These are phyloP conservation scores for Porites lutea DNA, from an alignment of 64 coral and sea anemone species.

Conservation along the genomic window DNA sequence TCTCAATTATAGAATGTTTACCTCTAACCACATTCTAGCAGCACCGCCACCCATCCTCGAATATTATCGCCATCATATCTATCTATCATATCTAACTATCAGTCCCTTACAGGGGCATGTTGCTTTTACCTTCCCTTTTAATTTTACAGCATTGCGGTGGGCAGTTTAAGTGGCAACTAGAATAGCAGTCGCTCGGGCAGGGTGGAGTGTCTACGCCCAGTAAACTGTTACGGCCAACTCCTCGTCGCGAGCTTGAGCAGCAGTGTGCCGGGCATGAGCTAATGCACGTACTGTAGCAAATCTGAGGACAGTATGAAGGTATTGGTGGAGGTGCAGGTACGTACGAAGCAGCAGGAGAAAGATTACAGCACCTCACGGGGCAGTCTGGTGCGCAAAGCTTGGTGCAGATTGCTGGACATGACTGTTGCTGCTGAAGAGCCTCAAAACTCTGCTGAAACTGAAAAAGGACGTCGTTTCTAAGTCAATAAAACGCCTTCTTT, in stretches of 20 bases:
- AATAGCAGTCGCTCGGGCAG: conserved; percentile 47
- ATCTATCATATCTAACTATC: too few species aligned
- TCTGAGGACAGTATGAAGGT: conserved; percentile 39
- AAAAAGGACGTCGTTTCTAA: neutral
- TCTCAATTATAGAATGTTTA: too few species aligned
- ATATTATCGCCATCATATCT: too few species aligned
- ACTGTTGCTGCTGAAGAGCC: neutral
- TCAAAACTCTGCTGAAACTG: neutral
- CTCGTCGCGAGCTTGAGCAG: neutral
- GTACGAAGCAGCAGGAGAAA: neutral
- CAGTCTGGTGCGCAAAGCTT: conserved; percentile 57
- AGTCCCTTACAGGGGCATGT: neutral
- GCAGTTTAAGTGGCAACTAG: conserved; percentile 10
- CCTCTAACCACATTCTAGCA: too few species aligned
- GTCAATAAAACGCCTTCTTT: neutral
- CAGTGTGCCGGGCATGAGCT: conserved; percentile 54
- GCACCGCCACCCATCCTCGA: too few species aligned
- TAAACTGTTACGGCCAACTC: neutral
- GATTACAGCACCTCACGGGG: conserved; percentile 53
- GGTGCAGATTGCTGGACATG: conserved; percentile 55
- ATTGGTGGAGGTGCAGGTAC: conserved; percentile 17
- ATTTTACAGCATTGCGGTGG: conserved; percentile 17
- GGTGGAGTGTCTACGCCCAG: neutral
- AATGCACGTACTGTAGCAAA: conserved; percentile 43
- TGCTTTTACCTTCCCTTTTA: too few species aligned